Percentiles rank a stretch among this genome's conserved stretches.
Evolutionary conservation across 2,113 vertebrate species (phyloP).

Genomic region (Syngnathus scovelli): DNA sequence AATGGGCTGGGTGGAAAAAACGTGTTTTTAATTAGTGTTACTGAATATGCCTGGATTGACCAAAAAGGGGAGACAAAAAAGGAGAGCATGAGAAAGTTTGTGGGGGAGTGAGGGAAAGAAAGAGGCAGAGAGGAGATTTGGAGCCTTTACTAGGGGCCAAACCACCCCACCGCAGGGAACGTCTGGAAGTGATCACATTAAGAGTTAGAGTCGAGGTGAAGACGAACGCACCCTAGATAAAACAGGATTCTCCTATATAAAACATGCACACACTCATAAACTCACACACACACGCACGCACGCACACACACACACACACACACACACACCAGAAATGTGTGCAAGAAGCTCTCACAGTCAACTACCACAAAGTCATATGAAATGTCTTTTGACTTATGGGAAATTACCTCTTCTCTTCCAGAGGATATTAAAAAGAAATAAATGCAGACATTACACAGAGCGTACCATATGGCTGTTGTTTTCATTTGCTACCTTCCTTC

Average conservation of each 20-base stretch:
- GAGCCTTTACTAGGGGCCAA: slow-evolving; percentile 36
- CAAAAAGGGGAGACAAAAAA: slow-evolving; percentile 21
- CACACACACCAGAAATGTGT: neutral
- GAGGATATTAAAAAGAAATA: slow-evolving; percentile 25
- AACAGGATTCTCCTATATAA: slow-evolving; percentile 44
- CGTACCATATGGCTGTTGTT: neutral
- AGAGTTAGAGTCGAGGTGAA: slow-evolving; percentile 7
- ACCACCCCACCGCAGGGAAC: slow-evolving; percentile 24
- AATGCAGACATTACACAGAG: slow-evolving; percentile 28
- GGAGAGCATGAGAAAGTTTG: slow-evolving; percentile 13
- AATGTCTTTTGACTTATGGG: slow-evolving; percentile 14
- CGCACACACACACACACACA: neutral
- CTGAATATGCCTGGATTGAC: neutral
- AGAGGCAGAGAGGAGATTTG: slow-evolving; percentile 14
- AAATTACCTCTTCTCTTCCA: slow-evolving; percentile 19
- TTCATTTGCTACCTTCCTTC: neutral
- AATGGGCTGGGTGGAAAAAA: neutral
- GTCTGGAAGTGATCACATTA: slow-evolving; percentile 60
- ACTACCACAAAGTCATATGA: slow-evolving; percentile 22
- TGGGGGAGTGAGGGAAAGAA: slow-evolving; percentile 4
- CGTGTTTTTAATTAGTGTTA: slow-evolving; percentile 1
- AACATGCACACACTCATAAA: neutral
- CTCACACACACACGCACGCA: slow-evolving; percentile 5
- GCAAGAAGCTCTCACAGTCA: slow-evolving; percentile 18
- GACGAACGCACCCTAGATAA: slow-evolving; percentile 33